These are phyloP conservation scores for Drosophila percnosoma DNA, from an alignment of 2,888 invertebrate genomes.

Conservation along the genomic window DNA sequence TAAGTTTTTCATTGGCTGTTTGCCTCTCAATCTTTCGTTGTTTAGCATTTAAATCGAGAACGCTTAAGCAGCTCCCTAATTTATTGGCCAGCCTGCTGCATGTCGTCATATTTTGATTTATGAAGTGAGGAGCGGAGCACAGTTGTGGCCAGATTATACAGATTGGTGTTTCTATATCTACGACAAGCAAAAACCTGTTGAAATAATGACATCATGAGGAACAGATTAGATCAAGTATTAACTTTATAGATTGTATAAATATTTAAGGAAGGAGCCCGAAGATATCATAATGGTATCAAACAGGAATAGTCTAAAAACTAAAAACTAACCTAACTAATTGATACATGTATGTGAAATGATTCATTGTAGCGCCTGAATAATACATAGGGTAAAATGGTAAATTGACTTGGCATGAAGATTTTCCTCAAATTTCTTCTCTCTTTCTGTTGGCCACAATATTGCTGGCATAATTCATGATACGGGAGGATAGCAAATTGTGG, in stretches of 20 bases:
- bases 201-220: background rate
- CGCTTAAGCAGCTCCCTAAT: slow-evolving; percentile 49
- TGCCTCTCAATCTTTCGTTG: slow-evolving; percentile 23
- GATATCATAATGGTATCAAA: too few relatives aligned
- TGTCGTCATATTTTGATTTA: slow-evolving; percentile 65
- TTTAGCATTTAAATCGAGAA: slow-evolving; percentile 43
- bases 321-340: background rate
- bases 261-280: background rate
- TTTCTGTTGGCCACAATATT: slow-evolving; percentile 11
- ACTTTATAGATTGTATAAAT: background rate
- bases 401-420: background rate
- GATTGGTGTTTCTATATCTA: slow-evolving; percentile 17
- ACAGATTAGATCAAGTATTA: background rate
- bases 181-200: background rate
- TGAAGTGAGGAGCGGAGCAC: slow-evolving; percentile 42
- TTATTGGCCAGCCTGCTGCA: slow-evolving; percentile 58
- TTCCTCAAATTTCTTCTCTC: background rate
- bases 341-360: too few relatives aligned
- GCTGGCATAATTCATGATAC: slow-evolving; percentile 30
- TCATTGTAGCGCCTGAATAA: background rate
- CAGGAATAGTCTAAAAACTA: background rate
- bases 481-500: slow-evolving; percentile 42
- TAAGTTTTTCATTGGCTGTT: slow-evolving; percentile 7
- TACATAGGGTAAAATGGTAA: background rate
- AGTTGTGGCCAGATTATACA: slow-evolving; percentile 36